Evolutionary conservation across 2,113 vertebrate genomes (phyloP), one percentile per base, ranked within the genome.

Genomic region (Regulus satrapa): DNA sequence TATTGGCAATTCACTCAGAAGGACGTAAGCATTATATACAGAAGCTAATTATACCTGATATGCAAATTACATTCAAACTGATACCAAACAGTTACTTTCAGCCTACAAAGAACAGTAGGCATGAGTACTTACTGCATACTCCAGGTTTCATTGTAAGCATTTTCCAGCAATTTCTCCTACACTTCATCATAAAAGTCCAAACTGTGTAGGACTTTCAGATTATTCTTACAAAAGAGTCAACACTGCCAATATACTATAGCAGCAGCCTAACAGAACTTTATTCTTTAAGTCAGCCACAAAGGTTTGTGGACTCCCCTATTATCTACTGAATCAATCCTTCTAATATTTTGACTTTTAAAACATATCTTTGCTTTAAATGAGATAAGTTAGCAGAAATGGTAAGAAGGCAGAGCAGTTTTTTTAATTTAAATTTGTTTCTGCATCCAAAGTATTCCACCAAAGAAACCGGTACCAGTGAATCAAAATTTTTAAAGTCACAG

Each of bases 401-500:
- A 85, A 74, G 25, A 64, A 59, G 18, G 7, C 8, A 4, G 15
- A 66, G 9, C 3, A 69, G 32, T 26, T 71, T 76, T 80, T 58
- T 8, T 0, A 21, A 6, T 36, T 58, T 8, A 0, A 21, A 6
- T 36, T 24, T 43, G 15, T 41, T 56, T 63, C 28, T 41, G 18
- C 15, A 48, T 5, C 3, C 9, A 4, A 48, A 61, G 19, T 17
- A 66, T 56, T 61, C 11, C 51, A 79, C 20, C 34, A 59, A 71
- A 64, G 26, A 80, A 5, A 20, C 1, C 28, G 8, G 5, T 24
- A 63, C 15, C 23, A 83, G 3, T 69, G 18, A 87, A 79, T 49
- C 40, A 87, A 71, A 59, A 72, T 29, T 3, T 49, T 3, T 79
- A 69, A 64, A 25, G 34, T 15, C 16, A 45, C 10, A 72, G 14